A percentile compares a stretch with the other conserved stretches of the same genome.
These are phyloP conservation scores for Maccullochella peelii DNA, from an alignment of 2,113 vertebrate genomes.

Conservation along the genomic window DNA sequence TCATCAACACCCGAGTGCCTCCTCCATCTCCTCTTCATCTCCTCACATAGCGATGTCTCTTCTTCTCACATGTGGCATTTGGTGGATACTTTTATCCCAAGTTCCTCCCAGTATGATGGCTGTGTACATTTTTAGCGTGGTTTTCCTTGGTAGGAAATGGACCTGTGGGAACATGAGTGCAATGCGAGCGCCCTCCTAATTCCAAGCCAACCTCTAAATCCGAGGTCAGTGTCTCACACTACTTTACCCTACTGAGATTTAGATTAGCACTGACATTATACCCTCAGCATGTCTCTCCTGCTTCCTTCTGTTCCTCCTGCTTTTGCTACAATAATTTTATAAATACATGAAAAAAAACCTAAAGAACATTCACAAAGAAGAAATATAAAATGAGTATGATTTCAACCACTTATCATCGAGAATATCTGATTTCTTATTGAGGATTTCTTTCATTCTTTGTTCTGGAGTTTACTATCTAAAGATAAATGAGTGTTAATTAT, in stretches of 20 bases:
- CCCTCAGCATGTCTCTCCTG: not conserved
- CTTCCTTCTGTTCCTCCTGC: not conserved
- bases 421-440: no score
- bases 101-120: conserved; percentile 6
- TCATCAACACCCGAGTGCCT: conserved; percentile 51
- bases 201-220: not conserved
- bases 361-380: not conserved
- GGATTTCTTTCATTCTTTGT: not conserved
- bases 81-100: conserved; percentile 49
- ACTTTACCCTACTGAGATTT: not conserved
- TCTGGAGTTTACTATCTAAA: no score
- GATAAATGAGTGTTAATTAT: no score
- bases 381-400: not conserved
- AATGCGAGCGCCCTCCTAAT: conserved; percentile 4
- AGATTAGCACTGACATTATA: not conserved
- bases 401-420: not conserved
- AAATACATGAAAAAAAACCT: not conserved
- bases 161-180: not conserved
- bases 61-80: conserved; percentile 28
- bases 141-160: not conserved
- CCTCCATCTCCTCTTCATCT: conserved; percentile 38
- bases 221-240: not conserved
- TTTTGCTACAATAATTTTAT: not conserved
- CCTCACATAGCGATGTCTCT: conserved; percentile 28
- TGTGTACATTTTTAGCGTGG: conserved; percentile 22